Conservation (phyloP, 2,113 vertebrate genomes). For the Columbina picui region DNA sequence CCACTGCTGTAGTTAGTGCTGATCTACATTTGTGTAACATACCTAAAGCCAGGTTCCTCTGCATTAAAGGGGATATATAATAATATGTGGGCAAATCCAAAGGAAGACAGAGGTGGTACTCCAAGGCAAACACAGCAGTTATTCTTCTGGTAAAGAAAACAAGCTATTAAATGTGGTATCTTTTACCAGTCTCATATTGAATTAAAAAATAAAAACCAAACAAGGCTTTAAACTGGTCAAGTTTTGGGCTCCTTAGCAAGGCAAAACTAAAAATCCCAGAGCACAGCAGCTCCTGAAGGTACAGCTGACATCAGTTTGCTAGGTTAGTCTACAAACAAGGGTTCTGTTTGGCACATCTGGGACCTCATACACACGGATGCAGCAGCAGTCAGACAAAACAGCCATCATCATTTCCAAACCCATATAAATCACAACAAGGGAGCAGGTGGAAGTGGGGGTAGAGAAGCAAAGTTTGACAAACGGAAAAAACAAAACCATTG, state of each 20-base stretch:
- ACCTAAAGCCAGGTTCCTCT: background rate
- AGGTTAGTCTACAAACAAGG: background rate
- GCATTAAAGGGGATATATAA: background rate
- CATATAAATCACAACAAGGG: conserved; percentile 49
- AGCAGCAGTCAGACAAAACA: conserved; percentile 37
- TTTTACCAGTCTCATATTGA: background rate
- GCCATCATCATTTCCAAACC: conserved; percentile 21
- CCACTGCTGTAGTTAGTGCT: background rate
- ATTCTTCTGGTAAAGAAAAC: background rate
- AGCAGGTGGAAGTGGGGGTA: background rate
- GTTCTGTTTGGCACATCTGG: background rate
- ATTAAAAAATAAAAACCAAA: background rate
- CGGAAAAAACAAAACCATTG: conserved; percentile 48
- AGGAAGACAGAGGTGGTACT: background rate
- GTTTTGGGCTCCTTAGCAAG: background rate
- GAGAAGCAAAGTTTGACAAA: conserved; percentile 15
- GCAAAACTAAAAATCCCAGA: background rate
- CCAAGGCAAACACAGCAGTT: background rate
- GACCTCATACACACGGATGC: background rate
- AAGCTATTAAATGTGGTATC: background rate
- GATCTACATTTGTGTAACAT: background rate
- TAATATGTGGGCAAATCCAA: background rate
- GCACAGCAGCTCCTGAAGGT: background rate
- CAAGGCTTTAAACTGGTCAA: background rate
- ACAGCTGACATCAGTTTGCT: background rate